Evolutionary conservation across 2,113 vertebrate genomes (phyloP), one percentile per base, ranked within the genome.

Genomic region (Colinus virginianus): DNA sequence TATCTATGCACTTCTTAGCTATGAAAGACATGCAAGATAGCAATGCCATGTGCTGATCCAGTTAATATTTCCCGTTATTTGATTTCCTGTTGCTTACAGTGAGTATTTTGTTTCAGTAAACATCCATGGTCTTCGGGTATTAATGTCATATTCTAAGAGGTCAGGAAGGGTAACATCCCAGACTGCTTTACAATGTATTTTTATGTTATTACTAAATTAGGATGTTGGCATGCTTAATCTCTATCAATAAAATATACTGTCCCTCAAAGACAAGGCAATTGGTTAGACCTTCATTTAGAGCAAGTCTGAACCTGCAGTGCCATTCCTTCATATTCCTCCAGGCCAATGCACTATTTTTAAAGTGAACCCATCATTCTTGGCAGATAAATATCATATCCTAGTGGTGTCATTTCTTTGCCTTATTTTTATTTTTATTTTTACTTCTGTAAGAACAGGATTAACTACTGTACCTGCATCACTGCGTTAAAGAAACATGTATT

Each of bases 401-500:
- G 42, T 40, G 74, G 19, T 67, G 82, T 66, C 49, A 72, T n/a
- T 46, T n/a, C 25, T 16, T 56, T 56, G 10, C 17, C 6, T 32
- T 78, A 75, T 71, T 76, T 68, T 20, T 40, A 5, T 17, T 78
- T 78, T 67, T 72, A 59, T 25, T 53, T 59, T 66, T 4, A 61
- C 46, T 46, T 2, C 71, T 58, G 40, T 42, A 78, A 61, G 19
- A 86, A 34, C 15, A 93, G 32, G n/a, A 93, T 4, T 72, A 89
- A 89, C 15, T 64, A 62, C 14, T 6, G 5, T 95, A 99, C 99
- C 98, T 99, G 99, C 97, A 99, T 97, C 81, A 99, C 99, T 9
- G 99, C 98, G 77, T 99, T 99, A 89, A 99, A 99, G 97, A 99
- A 99, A 87, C 99, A 99, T 0, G 99, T 99, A 94, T 99, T 99